A percentile compares a stretch with the other conserved stretches of the same genome.
Evolutionary conservation across 2,797 vertebrate genomes (phyloP).

Genomic region (Loriculus beryllinus): DNA sequence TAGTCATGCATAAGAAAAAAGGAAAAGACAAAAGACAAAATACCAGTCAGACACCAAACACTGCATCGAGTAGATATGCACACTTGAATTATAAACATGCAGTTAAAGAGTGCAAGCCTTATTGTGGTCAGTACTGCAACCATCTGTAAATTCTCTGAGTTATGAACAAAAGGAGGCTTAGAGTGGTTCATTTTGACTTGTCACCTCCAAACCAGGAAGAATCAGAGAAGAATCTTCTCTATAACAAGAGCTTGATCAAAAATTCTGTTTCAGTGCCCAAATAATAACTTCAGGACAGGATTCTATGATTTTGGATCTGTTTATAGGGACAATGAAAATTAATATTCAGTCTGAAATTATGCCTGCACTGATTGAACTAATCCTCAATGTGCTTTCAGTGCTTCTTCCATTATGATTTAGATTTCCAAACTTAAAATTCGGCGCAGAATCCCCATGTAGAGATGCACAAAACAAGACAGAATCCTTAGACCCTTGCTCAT

Average conservation of each 20-base stretch:
- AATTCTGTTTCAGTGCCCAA: rapidly evolving
- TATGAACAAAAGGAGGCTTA: neutral
- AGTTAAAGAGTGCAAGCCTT: neutral
- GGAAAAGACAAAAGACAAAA: neutral
- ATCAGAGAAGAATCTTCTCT: neutral
- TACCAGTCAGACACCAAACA: neutral
- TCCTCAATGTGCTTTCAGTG: neutral
- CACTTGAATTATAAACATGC: neutral
- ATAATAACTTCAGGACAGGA: neutral
- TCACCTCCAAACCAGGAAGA: neutral
- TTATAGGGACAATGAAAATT: neutral
- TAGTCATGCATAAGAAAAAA: neutral
- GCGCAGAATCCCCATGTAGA: neutral
- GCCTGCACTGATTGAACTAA: neutral
- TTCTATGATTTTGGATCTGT: neutral
- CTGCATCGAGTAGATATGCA: neutral
- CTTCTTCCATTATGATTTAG: neutral
- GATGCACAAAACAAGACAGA: neutral
- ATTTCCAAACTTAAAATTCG: neutral
- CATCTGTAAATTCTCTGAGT: neutral
- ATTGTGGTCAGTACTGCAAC: neutral
- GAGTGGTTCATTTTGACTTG: neutral
- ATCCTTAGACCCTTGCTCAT: neutral
- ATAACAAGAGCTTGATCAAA: neutral
- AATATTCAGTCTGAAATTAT: neutral